Evolutionary conservation across 2,113 vertebrate genomes (phyloP).

Genomic region (Semnornis frantzii): DNA sequence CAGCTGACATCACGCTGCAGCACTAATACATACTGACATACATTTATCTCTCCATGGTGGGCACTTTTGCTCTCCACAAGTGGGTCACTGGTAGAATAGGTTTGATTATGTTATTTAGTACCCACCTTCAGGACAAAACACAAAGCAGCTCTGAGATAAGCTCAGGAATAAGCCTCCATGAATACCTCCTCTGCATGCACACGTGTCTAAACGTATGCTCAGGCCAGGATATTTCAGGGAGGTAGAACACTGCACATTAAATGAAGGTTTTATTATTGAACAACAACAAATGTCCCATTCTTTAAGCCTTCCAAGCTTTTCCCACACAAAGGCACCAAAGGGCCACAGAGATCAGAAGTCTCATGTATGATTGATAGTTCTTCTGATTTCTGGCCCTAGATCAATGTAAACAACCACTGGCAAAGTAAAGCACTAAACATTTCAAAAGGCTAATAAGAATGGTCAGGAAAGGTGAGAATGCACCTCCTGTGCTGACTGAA

Average conservation of each 20-base stretch:
- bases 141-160: background rate
- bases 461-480: background rate
- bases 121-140: background rate
- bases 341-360: background rate
- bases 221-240: background rate
- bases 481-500: background rate
- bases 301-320: background rate
- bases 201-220: background rate
- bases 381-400: background rate
- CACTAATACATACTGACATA: background rate
- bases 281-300: background rate
- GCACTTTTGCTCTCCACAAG: background rate
- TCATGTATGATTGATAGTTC: background rate
- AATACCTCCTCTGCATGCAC: background rate
- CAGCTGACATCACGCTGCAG: background rate
- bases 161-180: background rate
- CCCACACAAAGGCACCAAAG: background rate
- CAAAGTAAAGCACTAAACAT: background rate
- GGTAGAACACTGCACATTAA: background rate
- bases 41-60: background rate
- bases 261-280: background rate
- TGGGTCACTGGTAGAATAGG: background rate
- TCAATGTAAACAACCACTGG: background rate
- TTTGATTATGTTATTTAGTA: background rate
- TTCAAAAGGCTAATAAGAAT: background rate